phyloP scores from a whole-genome alignment of 2,797 vertebrate genomes.

The Sternotherus odoratus region DNA sequence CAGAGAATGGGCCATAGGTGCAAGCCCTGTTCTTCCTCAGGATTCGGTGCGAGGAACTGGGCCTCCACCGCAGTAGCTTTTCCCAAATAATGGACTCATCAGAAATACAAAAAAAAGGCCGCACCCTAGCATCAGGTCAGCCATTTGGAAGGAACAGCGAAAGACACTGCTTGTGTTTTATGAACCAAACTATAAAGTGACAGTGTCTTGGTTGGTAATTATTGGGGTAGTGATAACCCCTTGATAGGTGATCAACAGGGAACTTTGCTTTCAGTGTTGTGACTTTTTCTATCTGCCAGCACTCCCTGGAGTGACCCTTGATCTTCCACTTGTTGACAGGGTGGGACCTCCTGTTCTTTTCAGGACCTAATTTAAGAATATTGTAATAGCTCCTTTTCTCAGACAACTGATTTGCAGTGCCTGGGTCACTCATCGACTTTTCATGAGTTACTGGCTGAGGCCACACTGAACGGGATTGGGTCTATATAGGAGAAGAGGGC shows the following conservation, averaged over 20 bases:
- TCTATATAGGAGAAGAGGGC: constrained; percentile 44
- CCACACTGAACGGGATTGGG: constrained; percentile 34
- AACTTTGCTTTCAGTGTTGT: constrained; percentile 35
- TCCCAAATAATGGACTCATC: constrained; percentile 65
- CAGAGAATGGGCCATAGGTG: background rate
- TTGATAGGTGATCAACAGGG: constrained; percentile 60
- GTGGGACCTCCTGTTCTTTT: constrained; percentile 48
- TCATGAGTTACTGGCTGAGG: constrained; percentile 54
- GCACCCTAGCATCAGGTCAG: constrained; percentile 64
- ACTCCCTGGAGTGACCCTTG: background rate
- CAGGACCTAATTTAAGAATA: constrained; percentile 41
- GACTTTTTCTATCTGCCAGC: constrained; percentile 41
- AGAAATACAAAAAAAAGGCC: constrained; percentile 72
- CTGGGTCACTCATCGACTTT: constrained; percentile 59
- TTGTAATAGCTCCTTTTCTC: background rate
- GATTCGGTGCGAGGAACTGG: background rate
- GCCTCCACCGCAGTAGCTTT: constrained; percentile 52
- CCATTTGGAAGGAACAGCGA: constrained; percentile 70
- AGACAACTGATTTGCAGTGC: background rate
- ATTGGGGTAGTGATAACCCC: constrained; percentile 57
- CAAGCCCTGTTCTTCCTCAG: background rate
- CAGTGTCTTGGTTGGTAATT: constrained; percentile 55
- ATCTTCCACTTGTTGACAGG: constrained; percentile 25
- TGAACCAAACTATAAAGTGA: constrained; percentile 48
- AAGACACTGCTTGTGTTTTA: constrained; percentile 59